phyloP scores from a whole-genome alignment of 2,113 vertebrate species.

The Rousettus leschenaultii region DNA sequence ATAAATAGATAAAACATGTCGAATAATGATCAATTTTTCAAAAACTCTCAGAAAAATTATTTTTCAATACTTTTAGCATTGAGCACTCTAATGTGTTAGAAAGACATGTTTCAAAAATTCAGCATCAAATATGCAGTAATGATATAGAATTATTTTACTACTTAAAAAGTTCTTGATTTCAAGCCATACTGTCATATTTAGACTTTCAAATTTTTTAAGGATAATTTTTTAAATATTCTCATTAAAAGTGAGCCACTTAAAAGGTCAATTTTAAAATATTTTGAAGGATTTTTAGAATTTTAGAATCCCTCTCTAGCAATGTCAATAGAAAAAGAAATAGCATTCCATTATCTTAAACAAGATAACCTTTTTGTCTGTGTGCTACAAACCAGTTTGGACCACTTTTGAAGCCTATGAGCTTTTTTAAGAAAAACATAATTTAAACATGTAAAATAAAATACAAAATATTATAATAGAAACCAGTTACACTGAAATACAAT shows the following conservation, averaged over 20 bases:
- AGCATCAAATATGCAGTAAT: neutral
- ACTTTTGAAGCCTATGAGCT: neutral
- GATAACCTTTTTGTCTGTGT: neutral
- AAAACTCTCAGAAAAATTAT: neutral
- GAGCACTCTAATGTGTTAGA: neutral
- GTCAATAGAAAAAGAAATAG: neutral
- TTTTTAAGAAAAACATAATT: neutral
- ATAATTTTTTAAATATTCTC: neutral
- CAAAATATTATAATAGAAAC: neutral
- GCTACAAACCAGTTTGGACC: neutral
- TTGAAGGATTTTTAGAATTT: neutral
- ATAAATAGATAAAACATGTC: neutral
- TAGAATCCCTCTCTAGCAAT: neutral
- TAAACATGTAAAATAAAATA: neutral
- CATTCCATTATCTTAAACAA: neutral
- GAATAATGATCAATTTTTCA: neutral
- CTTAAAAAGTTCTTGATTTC: neutral
- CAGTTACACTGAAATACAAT: neutral
- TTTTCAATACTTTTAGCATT: neutral
- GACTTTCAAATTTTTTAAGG: neutral
- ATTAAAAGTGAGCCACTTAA: neutral
- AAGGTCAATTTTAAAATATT: neutral
- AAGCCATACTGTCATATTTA: neutral
- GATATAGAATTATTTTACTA: neutral
- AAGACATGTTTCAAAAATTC: neutral